Percentiles rank a stretch among this genome's conserved stretches.
Conservation (phyloP, 2,888 invertebrate species). For the Andrena camellia region DNA sequence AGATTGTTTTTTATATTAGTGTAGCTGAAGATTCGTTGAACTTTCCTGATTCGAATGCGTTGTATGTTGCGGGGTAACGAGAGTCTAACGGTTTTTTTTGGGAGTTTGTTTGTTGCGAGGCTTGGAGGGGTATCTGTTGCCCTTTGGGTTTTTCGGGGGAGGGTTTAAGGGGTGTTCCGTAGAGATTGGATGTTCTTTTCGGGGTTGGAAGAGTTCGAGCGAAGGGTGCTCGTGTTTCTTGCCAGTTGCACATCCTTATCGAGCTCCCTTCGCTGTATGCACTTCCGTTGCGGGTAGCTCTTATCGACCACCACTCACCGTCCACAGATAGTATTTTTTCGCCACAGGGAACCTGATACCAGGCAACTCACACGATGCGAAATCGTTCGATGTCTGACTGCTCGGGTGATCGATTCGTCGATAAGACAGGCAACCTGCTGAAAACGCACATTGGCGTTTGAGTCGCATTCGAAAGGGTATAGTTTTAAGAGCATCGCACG, state of each 20-base stretch:
- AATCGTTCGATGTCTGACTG: background rate
- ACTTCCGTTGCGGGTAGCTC: slow-evolving; percentile 43
- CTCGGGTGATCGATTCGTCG: background rate
- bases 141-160: background rate
- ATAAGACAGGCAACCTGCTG: background rate
- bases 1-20: slow-evolving; percentile 11
- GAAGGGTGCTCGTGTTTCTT: slow-evolving; percentile 41
- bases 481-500: background rate
- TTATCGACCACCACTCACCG: slow-evolving; percentile 30
- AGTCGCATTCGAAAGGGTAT: background rate
- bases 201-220: slow-evolving; percentile 12
- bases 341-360: background rate
- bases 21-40: slow-evolving; percentile 3
- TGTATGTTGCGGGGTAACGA: background rate
- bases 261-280: slow-evolving; percentile 10
- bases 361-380: background rate
- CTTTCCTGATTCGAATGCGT: background rate
- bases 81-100: background rate
- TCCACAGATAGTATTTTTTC: background rate
- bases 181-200: background rate
- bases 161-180: background rate
- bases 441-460: background rate
- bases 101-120: slow-evolving; percentile 4
- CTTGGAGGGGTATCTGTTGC: background rate
- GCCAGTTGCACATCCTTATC: slow-evolving; percentile 14